phyloP scores from a whole-genome alignment of 2,888 invertebrate genomes.

The Stenchaetothrips biformis region DNA sequence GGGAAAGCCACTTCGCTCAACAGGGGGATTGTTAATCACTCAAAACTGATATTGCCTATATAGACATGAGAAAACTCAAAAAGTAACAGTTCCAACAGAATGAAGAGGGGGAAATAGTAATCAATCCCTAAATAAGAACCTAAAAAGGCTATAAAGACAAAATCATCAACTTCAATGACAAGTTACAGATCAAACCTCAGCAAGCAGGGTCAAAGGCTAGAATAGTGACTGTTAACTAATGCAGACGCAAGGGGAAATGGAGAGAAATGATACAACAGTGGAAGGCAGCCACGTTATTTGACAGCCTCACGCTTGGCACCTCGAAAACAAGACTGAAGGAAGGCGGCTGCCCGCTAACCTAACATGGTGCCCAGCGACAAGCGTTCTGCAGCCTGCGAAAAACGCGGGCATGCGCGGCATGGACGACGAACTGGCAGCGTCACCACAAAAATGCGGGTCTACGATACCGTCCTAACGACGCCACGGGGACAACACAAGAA shows the following conservation, averaged over 20 bases:
- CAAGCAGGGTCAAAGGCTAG: too few relatives aligned
- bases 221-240: too few relatives aligned
- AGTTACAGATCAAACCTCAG: not conserved
- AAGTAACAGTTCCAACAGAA: not conserved
- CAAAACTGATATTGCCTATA: not conserved
- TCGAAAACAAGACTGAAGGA: not conserved
- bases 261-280: too few relatives aligned
- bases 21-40: too few relatives aligned
- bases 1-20: too few relatives aligned
- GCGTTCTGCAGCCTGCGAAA: not conserved
- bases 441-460: not conserved
- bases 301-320: too few relatives aligned
- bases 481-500: too few relatives aligned
- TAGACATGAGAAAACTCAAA: not conserved
- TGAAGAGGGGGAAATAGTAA: not conserved
- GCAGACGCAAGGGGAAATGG: too few relatives aligned
- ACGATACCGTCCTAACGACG: too few relatives aligned
- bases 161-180: not conserved
- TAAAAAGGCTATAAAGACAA: not conserved
- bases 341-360: constrained; percentile 8
- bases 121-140: not conserved
- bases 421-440: not conserved
- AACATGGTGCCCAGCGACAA: not conserved
- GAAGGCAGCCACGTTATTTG: too few relatives aligned
- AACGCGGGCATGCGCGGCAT: constrained; percentile 22